Evolutionary conservation across 2,888 invertebrate species (phyloP), one percentile per base, ranked within the genome.

Genomic region (Oscheius sp.): DNA sequence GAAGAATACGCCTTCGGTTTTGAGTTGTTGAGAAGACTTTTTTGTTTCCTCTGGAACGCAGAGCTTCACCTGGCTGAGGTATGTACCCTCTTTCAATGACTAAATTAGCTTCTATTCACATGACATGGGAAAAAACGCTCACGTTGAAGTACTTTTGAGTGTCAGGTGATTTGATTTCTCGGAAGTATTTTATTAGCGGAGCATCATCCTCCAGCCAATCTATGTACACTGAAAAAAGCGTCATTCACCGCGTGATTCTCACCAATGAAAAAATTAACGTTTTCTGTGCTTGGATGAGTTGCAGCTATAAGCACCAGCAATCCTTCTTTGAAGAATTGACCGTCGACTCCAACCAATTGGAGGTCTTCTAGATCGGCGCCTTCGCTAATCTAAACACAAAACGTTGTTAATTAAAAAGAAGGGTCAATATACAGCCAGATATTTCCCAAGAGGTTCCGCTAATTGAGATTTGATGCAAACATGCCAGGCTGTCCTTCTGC

Each of bases 1-100:
- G 5, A 66, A 25, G 8, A 66, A 20, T 8, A 66, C 33, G 6
- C 66, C 66, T 20, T 66, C 66, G 1, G 66, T 66, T 17, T 57
- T 57, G 12, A 20, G 27, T 4, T 20, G 20, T 10, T 25, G 39
- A 17, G 37, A 6, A 27, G 45, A 1, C 8, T n/a, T 27, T 2
- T 27, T 29, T 6, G 66, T 66, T 17, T 66, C 55, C 45, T 27
- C n/a, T 1, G 66, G 66, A 25, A 66, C 29, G 15, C 39, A 34
- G 4, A 66, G 31, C 15, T 37, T 29, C 8, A 55, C 42, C 3
- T 50, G 53, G 25, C 39, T 39, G 27, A 66, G 27, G 34, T 53
- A 66, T 0, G 66, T 34, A 42, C 50, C 27, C 31, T 66, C 66
- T n/a, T 63, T 53, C 31, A 25, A 37, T 4, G 33, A 20, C 34